These are phyloP conservation scores for Drosophila eugracilis DNA, from an alignment of 1,140 invertebrate genomes.

Conservation along the genomic window DNA sequence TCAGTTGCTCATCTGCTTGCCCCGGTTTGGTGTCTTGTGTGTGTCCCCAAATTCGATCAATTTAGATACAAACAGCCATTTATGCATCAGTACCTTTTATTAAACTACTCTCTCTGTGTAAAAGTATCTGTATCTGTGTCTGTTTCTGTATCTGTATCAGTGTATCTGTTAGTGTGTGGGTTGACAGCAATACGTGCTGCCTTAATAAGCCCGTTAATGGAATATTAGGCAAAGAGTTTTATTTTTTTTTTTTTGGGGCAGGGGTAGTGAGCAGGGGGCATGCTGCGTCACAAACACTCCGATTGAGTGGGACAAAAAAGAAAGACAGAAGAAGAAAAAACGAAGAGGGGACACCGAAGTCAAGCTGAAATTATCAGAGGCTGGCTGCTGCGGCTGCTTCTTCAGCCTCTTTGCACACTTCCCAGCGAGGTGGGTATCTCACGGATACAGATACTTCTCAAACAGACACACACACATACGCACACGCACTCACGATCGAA, in stretches of 20 bases:
- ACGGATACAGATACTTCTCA: conserved; percentile 42
- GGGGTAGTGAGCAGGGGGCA: conserved; percentile 32
- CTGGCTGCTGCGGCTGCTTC: conserved; percentile 23
- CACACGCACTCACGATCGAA: conserved; percentile 69
- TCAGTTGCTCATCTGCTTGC: conserved; percentile 38
- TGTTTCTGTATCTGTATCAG: not conserved
- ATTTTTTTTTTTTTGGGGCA: too few relatives aligned
- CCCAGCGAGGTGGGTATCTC: conserved; percentile 48
- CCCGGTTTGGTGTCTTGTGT: conserved; percentile 52
- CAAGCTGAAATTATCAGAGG: conserved; percentile 35
- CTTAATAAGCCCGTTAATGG: conserved; percentile 83
- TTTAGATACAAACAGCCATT: conserved; percentile 84
- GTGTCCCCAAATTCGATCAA: conserved; percentile 83
- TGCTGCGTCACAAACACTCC: conserved; percentile 46
- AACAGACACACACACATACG: conserved; percentile 48
- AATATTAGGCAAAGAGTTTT: conserved; percentile 83
- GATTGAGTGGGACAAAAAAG: conserved; percentile 31
- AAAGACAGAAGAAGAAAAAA: not conserved
- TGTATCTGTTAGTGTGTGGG: conserved; percentile 47
- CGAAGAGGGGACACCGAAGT: conserved; percentile 9
- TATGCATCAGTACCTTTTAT: conserved; percentile 83
- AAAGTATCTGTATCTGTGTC: conserved; percentile 5
- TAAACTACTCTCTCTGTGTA: conserved; percentile 61
- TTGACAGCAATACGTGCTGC: conserved; percentile 68
- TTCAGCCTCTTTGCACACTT: conserved; percentile 40